Percentiles rank a stretch among this genome's conserved stretches.
phyloP scores from a whole-genome alignment of 2,113 vertebrate genomes.

The Scomber scombrus region DNA sequence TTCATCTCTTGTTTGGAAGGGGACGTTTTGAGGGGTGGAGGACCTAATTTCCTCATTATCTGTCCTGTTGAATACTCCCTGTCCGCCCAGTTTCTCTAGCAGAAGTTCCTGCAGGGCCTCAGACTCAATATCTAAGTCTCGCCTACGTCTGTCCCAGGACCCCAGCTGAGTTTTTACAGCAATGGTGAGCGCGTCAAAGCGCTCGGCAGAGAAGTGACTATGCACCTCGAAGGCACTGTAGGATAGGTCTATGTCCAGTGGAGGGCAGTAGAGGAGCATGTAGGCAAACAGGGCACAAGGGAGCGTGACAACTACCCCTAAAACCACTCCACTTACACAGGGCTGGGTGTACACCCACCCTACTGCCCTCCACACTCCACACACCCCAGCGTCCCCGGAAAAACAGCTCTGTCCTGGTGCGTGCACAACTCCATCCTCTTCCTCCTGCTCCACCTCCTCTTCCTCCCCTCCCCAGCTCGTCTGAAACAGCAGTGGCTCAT shows the following conservation, averaged over 20 bases:
- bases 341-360: conserved; percentile 95
- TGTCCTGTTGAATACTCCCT: conserved; percentile 46
- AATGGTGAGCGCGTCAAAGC: conserved; percentile 92
- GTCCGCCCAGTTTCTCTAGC: conserved; percentile 85
- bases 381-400: conserved; percentile 42
- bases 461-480: conserved; percentile 84
- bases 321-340: conserved; percentile 87
- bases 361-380: conserved; percentile 89
- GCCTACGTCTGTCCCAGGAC: conserved; percentile 93
- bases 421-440: conserved; percentile 76
- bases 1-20: conserved; percentile 10
- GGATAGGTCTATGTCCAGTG: conserved; percentile 97
- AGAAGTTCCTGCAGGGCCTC: conserved; percentile 89
- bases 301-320: conserved; percentile 89
- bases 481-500: conserved; percentile 91
- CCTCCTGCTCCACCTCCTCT: conserved; percentile 78
- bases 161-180: conserved; percentile 96
- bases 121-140: conserved; percentile 89
- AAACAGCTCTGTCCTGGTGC: conserved; percentile 63
- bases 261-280: conserved; percentile 95
- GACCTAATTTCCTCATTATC: conserved; percentile 61
- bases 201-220: conserved; percentile 95
- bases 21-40: conserved; percentile 51
- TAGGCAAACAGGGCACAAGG: conserved; percentile 89
- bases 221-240: conserved; percentile 98